phyloP scores from a whole-genome alignment of 2,113 vertebrate species.

The Clupea harengus region DNA sequence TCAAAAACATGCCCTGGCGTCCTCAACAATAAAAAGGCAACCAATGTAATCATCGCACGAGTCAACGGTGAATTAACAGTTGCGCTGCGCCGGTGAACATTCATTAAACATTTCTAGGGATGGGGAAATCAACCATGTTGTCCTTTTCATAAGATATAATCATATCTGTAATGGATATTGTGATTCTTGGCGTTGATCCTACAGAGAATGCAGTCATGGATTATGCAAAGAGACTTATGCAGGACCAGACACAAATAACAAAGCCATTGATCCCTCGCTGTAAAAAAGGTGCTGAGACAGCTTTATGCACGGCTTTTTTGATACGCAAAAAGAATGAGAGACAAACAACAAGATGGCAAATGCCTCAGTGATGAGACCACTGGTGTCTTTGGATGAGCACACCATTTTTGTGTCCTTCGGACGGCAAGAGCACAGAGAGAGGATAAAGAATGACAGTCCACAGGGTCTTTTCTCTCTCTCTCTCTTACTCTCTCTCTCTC shows the following conservation, averaged over 20 bases:
- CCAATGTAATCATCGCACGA: not conserved
- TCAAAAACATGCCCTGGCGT: not conserved
- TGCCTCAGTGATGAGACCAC: constrained; percentile 54
- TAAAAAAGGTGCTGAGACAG: constrained; percentile 51
- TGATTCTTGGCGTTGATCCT: constrained; percentile 46
- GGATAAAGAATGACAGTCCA: constrained; percentile 33
- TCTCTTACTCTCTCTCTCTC: too few relatives aligned
- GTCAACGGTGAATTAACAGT: not conserved
- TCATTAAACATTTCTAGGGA: not conserved
- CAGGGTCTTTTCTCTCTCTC: constrained; percentile 1
- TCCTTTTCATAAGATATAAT: constrained; percentile 30
- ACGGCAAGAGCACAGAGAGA: too few relatives aligned
- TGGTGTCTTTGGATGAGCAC: constrained; percentile 50
- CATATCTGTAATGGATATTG: constrained; percentile 27
- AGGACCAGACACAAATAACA: constrained; percentile 49
- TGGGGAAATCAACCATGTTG: not conserved
- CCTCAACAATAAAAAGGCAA: not conserved
- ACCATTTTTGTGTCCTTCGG: constrained; percentile 40
- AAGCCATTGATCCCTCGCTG: constrained; percentile 51
- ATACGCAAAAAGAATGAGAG: constrained; percentile 36
- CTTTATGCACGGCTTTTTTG: constrained; percentile 40
- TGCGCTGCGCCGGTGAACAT: not conserved
- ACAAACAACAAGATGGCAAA: constrained; percentile 43
- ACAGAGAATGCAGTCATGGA: constrained; percentile 8
- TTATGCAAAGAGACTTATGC: constrained; percentile 44